A percentile compares a stretch with the other conserved stretches of the same genome.
phyloP scores from a whole-genome alignment of 2,113 vertebrate genomes.

The Actenoides lindsayi region DNA sequence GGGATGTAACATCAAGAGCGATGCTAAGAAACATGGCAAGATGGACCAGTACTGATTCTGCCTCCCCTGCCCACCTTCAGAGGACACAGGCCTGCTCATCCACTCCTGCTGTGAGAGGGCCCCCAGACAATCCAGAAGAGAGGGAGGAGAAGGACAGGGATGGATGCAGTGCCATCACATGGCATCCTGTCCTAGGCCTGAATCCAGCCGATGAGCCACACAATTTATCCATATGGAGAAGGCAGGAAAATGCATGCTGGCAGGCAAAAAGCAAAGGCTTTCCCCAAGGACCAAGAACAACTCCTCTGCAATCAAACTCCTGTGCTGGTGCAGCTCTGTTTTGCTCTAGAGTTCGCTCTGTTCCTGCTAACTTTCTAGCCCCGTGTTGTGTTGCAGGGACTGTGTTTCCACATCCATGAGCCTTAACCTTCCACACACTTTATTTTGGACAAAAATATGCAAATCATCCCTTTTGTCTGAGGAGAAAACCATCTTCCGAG shows the following conservation, averaged over 20 bases:
- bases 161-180: neutral
- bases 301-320: neutral
- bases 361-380: neutral
- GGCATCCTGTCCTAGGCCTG: neutral
- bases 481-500: neutral
- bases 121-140: neutral
- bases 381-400: neutral
- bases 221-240: neutral
- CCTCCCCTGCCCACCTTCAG: neutral
- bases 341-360: neutral
- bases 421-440: conserved; percentile 27
- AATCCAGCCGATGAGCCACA: fast-evolving
- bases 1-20: neutral
- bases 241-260: neutral
- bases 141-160: neutral
- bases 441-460: neutral
- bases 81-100: fast-evolving
- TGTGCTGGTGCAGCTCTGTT: neutral
- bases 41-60: neutral
- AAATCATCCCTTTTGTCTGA: neutral
- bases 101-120: neutral
- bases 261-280: neutral
- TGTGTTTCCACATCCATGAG: neutral
- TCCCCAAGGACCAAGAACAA: neutral
- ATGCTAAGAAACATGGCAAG: neutral